A percentile compares a stretch with the other conserved stretches of the same genome.
These are phyloP conservation scores for Cotesia vestalis DNA, from an alignment of 1,140 invertebrate species.

Conservation along the genomic window DNA sequence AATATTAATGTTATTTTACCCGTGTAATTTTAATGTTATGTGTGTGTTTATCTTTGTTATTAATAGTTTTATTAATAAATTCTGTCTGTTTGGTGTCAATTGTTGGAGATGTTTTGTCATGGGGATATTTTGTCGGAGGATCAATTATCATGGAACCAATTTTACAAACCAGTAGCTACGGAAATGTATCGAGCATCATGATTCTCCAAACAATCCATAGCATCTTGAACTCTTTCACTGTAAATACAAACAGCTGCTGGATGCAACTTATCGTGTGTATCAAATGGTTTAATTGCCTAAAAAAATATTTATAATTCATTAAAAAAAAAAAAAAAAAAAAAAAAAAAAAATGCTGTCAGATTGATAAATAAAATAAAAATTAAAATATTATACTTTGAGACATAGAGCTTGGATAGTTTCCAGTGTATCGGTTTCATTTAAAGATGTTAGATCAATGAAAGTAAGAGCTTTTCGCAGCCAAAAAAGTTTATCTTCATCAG, in stretches of 20 bases:
- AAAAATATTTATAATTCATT: constrained; percentile 39
- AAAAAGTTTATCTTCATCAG: constrained; percentile 70
- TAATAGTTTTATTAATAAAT: no score
- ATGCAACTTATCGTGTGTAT: constrained; percentile 54
- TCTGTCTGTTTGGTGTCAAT: no score
- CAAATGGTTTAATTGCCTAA: constrained; percentile 70
- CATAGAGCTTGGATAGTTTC: constrained; percentile 84
- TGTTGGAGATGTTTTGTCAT: no score
- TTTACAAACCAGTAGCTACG: constrained; percentile 43
- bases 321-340: constrained; percentile 12
- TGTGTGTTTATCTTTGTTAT: no score
- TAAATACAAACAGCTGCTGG: constrained; percentile 96
- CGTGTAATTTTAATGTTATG: no score
- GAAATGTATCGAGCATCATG: constrained; percentile 64
- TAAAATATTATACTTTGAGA: constrained; percentile 71
- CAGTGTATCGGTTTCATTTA: constrained; percentile 88
- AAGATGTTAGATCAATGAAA: constrained; percentile 92
- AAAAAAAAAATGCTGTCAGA: constrained; percentile 32
- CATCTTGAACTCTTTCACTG: constrained; percentile 82
- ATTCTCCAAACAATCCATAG: constrained; percentile 70
- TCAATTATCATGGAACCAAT: background rate
- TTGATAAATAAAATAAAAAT: constrained; percentile 17
- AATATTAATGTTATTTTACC: no score
- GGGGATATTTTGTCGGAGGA: no score
- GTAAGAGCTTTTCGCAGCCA: constrained; percentile 85